Conservation (phyloP, 2,797 vertebrate genomes). For the Meda fulgida region DNA sequence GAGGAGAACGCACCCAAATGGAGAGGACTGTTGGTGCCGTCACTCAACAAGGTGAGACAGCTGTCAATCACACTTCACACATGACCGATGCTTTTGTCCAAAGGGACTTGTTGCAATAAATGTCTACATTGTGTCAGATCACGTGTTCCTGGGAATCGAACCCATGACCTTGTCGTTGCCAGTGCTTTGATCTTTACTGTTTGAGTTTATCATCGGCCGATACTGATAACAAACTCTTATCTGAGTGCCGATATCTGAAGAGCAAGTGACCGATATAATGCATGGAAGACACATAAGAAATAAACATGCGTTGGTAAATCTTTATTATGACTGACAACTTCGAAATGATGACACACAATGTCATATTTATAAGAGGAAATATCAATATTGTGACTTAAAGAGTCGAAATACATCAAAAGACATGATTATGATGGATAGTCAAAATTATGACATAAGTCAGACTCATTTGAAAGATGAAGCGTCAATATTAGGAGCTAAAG, state of each 20-base stretch:
- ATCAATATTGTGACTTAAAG: too few relatives aligned
- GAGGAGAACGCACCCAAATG: slow-evolving; percentile 91
- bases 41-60: slow-evolving; percentile 86
- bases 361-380: neutral
- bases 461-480: too few relatives aligned
- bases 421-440: too few relatives aligned
- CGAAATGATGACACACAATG: too few relatives aligned
- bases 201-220: neutral
- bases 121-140: neutral
- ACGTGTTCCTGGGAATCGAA: neutral
- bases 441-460: too few relatives aligned
- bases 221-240: neutral
- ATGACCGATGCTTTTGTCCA: neutral
- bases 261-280: neutral
- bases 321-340: neutral
- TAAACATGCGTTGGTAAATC: neutral
- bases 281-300: neutral
- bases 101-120: neutral
- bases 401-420: too few relatives aligned
- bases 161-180: neutral
- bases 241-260: neutral
- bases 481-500: neutral
- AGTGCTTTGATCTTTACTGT: neutral
- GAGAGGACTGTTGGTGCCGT: slow-evolving; percentile 87
- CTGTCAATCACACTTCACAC: slow-evolving; percentile 10